Percentiles rank a stretch among this genome's conserved stretches.
phyloP scores from a whole-genome alignment of 2,888 invertebrate species.

The Acrobasis suavella region DNA sequence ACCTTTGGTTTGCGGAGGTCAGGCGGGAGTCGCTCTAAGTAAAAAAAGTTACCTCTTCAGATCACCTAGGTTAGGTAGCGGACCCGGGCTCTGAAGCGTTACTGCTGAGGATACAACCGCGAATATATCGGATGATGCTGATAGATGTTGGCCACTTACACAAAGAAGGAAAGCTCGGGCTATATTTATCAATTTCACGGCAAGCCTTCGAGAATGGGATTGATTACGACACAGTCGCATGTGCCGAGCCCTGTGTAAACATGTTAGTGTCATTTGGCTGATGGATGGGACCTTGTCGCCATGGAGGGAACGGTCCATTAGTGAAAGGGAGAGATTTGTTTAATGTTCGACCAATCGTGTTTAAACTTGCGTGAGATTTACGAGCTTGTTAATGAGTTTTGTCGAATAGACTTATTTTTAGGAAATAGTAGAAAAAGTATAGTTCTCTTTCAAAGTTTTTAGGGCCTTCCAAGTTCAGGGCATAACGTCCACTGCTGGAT shows the following conservation, averaged over 20 bases:
- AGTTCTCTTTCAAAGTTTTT: too few relatives aligned
- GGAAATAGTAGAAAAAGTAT: too few relatives aligned
- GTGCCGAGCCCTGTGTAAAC: constrained; percentile 31
- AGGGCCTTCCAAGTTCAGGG: too few relatives aligned
- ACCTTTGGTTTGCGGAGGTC: too few relatives aligned
- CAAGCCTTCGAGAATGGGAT: constrained; percentile 14
- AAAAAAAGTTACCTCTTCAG: too few relatives aligned
- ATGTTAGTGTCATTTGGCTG: constrained; percentile 29
- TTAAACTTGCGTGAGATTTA: constrained; percentile 4
- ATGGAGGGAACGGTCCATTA: constrained; percentile 14
- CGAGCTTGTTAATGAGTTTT: neutral
- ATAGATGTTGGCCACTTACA: too few relatives aligned
- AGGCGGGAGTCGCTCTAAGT: too few relatives aligned
- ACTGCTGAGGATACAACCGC: too few relatives aligned
- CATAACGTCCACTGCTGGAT: too few relatives aligned
- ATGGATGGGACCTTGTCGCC: constrained; percentile 38
- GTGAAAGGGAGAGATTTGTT: constrained; percentile 17
- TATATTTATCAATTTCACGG: constrained; percentile 14
- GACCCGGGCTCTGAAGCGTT: too few relatives aligned
- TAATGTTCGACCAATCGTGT: constrained; percentile 8
- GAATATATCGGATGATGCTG: too few relatives aligned
- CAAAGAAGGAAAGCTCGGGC: neutral
- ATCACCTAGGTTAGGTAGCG: too few relatives aligned
- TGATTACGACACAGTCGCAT: constrained; percentile 19
- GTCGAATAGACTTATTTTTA: neutral